Base-by-base conservation (phyloP, 2,888 invertebrate species). In the Pandemis corylana region DNA sequence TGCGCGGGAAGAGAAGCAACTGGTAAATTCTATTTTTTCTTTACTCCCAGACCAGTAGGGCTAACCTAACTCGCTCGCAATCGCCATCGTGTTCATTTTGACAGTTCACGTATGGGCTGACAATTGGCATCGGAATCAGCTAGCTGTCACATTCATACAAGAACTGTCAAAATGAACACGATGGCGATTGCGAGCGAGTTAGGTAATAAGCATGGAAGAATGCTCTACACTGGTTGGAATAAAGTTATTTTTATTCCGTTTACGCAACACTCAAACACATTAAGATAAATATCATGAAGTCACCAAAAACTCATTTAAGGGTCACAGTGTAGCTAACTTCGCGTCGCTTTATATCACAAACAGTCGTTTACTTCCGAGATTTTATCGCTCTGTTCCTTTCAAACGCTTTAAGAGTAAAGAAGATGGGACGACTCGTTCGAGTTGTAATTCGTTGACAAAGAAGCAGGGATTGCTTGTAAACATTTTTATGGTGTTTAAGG, bases 231-330 rank as follows among this genome's bases (percentile, higher is more conserved):
- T 4, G 28, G 20, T 20, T 0, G 28, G 28, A 36, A 2, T 36
- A 36, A 36, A 36, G 28, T 36, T 36, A 44, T 46, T 28, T 46
- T 12, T 65, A 65, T 44, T 13, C 7, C 46, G 64, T 10, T 12
- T 20, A 28, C 64, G 46, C 36, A 13, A 44, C 63, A 41, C 46
- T 65, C 64, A 10, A 46, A 65, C 64, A 65, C 64, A 65, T 65
- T 51, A 66, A 44, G 66, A 66, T 66, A 51, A 66, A 66, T 65
- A 65, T 51, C 51, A n/a, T 15, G 66, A 67, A 67, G 51, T 67
- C 36, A 41, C 66, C 66, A 67, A 53, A 36, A 67, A 41, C 66
- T 67, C 53, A 67, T 67, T 53, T 67, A 42, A 41, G 41, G 66
- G 51, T 67, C 41, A 53, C 66, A 67, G 15, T 36, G 7, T 36